Evolutionary conservation across 2,113 vertebrate species (phyloP), one percentile per base, ranked within the genome.

Genomic region (Chaenogobius annularis): DNA sequence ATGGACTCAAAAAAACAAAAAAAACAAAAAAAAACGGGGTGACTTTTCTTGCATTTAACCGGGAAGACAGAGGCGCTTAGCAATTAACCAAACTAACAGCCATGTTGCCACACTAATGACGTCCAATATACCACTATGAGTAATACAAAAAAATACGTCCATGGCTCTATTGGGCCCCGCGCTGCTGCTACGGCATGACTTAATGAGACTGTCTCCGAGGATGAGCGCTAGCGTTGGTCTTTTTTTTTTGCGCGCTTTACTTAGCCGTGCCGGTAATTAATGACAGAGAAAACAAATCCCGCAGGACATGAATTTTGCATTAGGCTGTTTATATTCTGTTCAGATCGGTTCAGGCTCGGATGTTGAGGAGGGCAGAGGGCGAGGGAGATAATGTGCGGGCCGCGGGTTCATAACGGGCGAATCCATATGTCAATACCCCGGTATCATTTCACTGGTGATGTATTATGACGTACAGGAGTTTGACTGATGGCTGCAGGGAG

Each of bases 281-380:
- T 84, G 83, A 84, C 82, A 89, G 82, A 71, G 75, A 78, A 35
- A 85, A 90, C 78, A 86, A 88, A 87, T 86, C 90, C 87, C 85
- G 81, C 72, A 70, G 76, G 87, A 88, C 86, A 89, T 90, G 75
- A 87, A 91, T 89, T 89, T 89, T 87, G 69, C 85, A 90, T 88
- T 44, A 86, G 82, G 79, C 80, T 86, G 83, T 88, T 91, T 83
- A 81, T 82, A 72, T 72, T 71, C 80, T 61, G 81, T 71, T 85
- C 69, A 52, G 66, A 77, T 76, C 69, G 73, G 83, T 81, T 78
- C 73, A 44, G 75, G 59, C 79, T 58, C 31, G 14, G 23, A 20
- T 66, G 26, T 19, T 65, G 85, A 86, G 47, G n/a, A 26, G 56
- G 78, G 78, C 55, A 50, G 63, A 69, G 22, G 20, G 74, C 80